Evolutionary conservation across 2,888 invertebrate species (phyloP), one percentile per base, ranked within the genome.

Genomic region (Schizotus pectinicornis): DNA sequence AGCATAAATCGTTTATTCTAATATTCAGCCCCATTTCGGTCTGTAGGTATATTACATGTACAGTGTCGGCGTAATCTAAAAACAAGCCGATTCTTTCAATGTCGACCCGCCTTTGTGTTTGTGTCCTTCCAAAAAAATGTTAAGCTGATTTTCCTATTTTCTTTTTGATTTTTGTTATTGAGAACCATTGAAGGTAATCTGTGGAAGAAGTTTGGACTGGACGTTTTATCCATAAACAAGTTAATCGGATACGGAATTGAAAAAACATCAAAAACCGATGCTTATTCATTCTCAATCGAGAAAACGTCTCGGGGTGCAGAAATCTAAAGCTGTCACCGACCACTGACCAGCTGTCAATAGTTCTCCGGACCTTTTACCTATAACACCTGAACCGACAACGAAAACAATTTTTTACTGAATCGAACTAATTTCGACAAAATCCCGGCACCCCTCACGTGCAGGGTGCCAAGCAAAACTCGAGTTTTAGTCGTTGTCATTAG

Each of bases 211-310:
- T 68, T 67, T 71, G 72, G 63, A 56, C 69, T 62, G 71, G 73
- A 73, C 73, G 63, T 73, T 73, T 70, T 64, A 67, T 65, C 67
- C 72, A 74, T 72, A 74, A 75, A 74, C 74, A 74, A 75, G 70
- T 74, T 75, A 76, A 76, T 75, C 75, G 74, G 74, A 75, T 76
- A 70, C 68, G 64, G 67, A 72, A 75, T 74, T 71, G 75, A 73
- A 75, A 74, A 76, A 75, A 75, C 74, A 76, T 74, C 72, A 70
- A 73, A 71, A 69, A 68, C 68, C 66, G 64, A 68, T 65, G 67
- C 64, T 69, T 68, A 73, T 74, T 73, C 74, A 73, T 73, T 70
- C 71, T 49, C 64, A 68, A 70, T 71, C 62, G 68, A 66, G 53
- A 64, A 69, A 68, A 70, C 34, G 56, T 46, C 57, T 39, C 58